Conservation (phyloP, 2,113 vertebrate species). For the Brevimyrus niger region DNA sequence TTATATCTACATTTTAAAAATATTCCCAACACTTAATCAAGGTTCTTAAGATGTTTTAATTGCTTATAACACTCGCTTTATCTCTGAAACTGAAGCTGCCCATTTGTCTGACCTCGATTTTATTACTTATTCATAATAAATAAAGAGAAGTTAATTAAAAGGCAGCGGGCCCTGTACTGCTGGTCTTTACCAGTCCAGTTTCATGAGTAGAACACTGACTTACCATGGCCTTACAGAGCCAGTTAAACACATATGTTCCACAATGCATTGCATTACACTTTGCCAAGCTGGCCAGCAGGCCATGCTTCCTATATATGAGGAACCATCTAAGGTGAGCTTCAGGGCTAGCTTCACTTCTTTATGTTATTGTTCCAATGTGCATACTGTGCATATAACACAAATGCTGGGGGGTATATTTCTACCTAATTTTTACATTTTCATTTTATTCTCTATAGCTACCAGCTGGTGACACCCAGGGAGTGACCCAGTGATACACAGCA, state of each 20-base stretch:
- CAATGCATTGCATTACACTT: neutral
- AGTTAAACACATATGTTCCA: neutral
- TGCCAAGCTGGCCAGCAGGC: neutral
- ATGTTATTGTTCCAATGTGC: neutral
- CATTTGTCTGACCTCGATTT: neutral
- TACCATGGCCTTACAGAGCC: neutral
- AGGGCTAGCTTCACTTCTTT: neutral
- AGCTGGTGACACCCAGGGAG: neutral
- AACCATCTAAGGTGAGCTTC: neutral
- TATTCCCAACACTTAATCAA: neutral
- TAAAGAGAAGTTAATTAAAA: neutral
- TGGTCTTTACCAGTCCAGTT: neutral
- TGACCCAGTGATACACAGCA: neutral
- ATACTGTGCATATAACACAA: neutral
- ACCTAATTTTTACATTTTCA: neutral
- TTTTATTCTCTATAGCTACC: neutral
- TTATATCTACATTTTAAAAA: neutral
- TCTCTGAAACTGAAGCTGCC: neutral
- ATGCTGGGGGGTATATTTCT: neutral
- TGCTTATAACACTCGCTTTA: neutral
- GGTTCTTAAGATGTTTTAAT: neutral
- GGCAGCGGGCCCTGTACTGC: neutral
- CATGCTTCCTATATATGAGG: neutral
- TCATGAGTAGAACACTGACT: neutral
- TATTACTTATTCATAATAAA: neutral